Percentiles rank a stretch among this genome's conserved stretches.
phyloP scores from a whole-genome alignment of 1,140 invertebrate genomes.

The Trachymyrmex cornetzi region DNA sequence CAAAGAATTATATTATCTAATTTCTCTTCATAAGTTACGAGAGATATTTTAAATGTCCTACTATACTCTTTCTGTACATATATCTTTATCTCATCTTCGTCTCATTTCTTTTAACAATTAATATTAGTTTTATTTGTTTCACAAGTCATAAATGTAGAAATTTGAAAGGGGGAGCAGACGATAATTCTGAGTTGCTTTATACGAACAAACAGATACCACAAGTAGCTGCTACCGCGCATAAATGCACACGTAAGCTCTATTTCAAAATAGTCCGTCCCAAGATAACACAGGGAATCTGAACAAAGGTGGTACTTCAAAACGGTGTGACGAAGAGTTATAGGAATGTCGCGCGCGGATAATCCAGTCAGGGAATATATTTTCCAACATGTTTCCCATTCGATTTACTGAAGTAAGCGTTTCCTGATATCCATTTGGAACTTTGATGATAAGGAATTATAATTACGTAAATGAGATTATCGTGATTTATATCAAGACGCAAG shows the following conservation, averaged over 20 bases:
- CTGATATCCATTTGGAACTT: neutral
- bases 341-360: constrained; percentile 30
- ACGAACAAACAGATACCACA: neutral
- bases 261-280: constrained; percentile 20
- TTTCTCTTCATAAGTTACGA: neutral
- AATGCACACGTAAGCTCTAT: constrained; percentile 34
- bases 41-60: neutral
- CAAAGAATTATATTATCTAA: neutral
- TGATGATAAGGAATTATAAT: neutral
- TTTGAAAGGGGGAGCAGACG: neutral
- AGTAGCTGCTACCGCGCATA: neutral
- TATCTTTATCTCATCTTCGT: neutral
- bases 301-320: constrained; percentile 19
- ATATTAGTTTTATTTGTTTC: neutral
- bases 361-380: neutral
- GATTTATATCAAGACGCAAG: neutral
- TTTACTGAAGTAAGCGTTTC: neutral
- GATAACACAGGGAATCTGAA: constrained; percentile 51
- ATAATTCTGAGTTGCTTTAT: neutral
- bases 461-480: neutral
- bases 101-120: neutral
- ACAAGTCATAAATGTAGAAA: too few species aligned
- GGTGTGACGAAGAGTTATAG: constrained; percentile 43
- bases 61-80: neutral
- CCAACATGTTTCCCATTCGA: neutral